Base-by-base conservation (phyloP, 23 tunicate species). In the Ciona savignyi region DNA sequence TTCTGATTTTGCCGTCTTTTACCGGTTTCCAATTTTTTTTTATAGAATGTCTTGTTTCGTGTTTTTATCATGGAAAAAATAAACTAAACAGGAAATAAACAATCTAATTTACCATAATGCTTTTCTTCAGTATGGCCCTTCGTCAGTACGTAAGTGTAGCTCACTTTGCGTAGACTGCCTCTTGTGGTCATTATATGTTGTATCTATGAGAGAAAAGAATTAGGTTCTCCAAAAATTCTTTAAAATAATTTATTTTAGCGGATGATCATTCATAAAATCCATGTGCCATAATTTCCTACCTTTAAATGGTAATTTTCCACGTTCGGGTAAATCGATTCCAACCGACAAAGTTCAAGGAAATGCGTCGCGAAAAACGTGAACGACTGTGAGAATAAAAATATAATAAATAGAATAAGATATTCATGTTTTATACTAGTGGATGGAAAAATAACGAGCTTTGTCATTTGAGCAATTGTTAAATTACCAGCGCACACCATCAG, bases 51-150 rank as follows among this genome's bases (percentile, higher is more conserved):
- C n/a, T n/a, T n/a, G n/a, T n/a, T n/a, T n/a, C n/a, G n/a, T n/a
- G n/a, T n/a, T n/a, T n/a, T n/a, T n/a, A n/a, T n/a, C n/a, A n/a
- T n/a, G n/a, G n/a, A n/a, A n/a, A n/a, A n/a, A n/a, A n/a, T n/a
- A n/a, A n/a, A n/a, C n/a, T n/a, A n/a, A n/a, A n/a, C n/a, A n/a
- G n/a, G n/a, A n/a, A n/a, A n/a, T n/a, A n/a, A n/a, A n/a, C n/a
- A n/a, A n/a, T n/a, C n/a, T n/a, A n/a, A n/a, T n/a, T n/a, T 30
- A 89, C 96, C 96, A 67, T 89, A 89, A 34, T 89, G 96, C 4
- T 68, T 32, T 73, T 89, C 90, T 25, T 78, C 67, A 19, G 80
- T 77, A 31, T 56, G 72, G 9, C 96, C 96, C 23, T 73, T 75
- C 4, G 84, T 61, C 71, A 89, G 29, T 1, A 78, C 84, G 70